Conservation (phyloP, 2,797 vertebrate genomes). For the Lepilemur septentrionalis region DNA sequence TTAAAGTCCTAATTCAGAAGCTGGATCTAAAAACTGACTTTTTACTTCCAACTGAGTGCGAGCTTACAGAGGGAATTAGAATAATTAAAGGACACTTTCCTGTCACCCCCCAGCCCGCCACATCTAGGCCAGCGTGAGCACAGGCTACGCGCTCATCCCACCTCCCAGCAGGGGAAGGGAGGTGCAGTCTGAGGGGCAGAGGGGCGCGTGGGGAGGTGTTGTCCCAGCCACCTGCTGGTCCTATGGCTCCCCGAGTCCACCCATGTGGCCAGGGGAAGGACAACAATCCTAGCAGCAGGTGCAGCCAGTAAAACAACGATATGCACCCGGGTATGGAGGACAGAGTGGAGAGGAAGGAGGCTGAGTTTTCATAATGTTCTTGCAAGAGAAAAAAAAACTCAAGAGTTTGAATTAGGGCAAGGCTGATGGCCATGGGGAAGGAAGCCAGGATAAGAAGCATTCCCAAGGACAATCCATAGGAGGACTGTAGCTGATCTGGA, state of each 20-base stretch:
- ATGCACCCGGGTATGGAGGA: not conserved
- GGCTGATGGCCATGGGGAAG: not conserved
- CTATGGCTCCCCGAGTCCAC: rapidly evolving
- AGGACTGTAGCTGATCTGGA: not conserved
- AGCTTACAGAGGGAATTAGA: not conserved
- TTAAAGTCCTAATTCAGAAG: not conserved
- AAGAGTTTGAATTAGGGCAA: not conserved
- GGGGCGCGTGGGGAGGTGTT: rapidly evolving
- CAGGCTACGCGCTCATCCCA: not conserved
- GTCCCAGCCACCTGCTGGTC: not conserved
- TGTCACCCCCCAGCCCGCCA: too few species aligned
- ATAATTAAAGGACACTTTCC: not conserved
- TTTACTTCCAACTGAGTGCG: not conserved
- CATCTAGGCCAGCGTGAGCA: rapidly evolving
- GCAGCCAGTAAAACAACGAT: not conserved
- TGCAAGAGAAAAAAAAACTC: not conserved
- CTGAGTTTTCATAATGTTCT: not conserved
- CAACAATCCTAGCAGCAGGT: not conserved
- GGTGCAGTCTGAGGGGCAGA: rapidly evolving
- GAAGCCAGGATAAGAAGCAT: not conserved
- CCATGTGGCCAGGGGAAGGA: not conserved
- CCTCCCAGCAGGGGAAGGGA: not conserved
- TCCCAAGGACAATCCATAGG: not conserved
- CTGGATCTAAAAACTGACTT: not conserved
- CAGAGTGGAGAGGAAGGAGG: not conserved